phyloP scores from a whole-genome alignment of 37 sponge, comb jelly and placozoan genomes.

The Diacarnus erythraeanus region DNA sequence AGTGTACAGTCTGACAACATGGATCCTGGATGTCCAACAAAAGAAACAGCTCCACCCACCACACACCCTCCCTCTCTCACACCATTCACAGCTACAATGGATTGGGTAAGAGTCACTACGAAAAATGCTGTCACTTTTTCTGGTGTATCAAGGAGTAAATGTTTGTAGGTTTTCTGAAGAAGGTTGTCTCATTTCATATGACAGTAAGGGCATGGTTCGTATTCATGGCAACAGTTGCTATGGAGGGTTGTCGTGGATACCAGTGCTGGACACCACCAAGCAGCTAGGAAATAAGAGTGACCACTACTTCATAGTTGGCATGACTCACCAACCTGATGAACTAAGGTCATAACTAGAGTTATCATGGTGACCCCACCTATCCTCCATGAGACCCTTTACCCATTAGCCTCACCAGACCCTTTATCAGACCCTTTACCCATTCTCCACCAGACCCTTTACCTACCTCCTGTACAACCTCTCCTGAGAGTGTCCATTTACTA shows the following conservation, averaged over 20 bases:
- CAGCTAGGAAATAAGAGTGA: conserved; percentile 63
- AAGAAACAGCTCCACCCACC: conserved; percentile 51
- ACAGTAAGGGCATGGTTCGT: conserved; percentile 72
- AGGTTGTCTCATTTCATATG: conserved; percentile 53
- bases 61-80: conserved; percentile 63
- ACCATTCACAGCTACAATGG: conserved; percentile 51
- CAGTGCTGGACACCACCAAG: conserved; percentile 56
- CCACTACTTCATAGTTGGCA: conserved; percentile 69
- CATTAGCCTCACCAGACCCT: too few relatives aligned
- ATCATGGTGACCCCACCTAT: background rate
- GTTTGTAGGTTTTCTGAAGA: conserved; percentile 53
- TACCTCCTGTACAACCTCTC: too few relatives aligned
- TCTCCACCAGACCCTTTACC: background rate
- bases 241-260: conserved; percentile 66
- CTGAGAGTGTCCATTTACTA: background rate
- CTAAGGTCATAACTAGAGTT: conserved; percentile 39
- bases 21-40: conserved; percentile 56
- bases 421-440: background rate
- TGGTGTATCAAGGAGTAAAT: too few relatives aligned
- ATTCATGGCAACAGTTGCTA: conserved; percentile 33
- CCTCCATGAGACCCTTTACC: background rate
- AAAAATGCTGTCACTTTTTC: too few relatives aligned
- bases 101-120: conserved; percentile 44
- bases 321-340: conserved; percentile 72
- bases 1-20: conserved; percentile 38